These are phyloP conservation scores for Oophaga sylvatica DNA, from an alignment of 2,797 vertebrate species.

Conservation along the genomic window DNA sequence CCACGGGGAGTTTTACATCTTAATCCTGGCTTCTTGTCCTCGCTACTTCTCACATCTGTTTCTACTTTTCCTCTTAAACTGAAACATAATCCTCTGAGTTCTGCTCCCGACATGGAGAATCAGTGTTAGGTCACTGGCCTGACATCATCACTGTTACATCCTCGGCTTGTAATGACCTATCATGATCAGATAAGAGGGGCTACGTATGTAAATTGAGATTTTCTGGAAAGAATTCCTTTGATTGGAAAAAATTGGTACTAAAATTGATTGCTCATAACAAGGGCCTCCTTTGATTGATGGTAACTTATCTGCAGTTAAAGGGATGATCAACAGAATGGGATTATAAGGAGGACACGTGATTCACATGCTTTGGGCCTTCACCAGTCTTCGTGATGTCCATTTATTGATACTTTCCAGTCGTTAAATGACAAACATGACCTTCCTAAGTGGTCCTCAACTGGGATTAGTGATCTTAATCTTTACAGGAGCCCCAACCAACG, in stretches of 20 bases:
- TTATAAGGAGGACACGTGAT: neutral
- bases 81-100: slow-evolving; percentile 52
- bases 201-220: neutral
- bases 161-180: neutral
- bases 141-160: neutral
- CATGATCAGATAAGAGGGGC: slow-evolving; percentile 7
- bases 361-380: neutral
- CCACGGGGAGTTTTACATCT: slow-evolving; percentile 38
- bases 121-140: neutral
- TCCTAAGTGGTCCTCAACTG: too few relatives aligned
- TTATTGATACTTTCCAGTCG: neutral
- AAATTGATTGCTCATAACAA: neutral
- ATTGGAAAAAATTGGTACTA: neutral
- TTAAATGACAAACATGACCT: too few relatives aligned
- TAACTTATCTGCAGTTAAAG: neutral
- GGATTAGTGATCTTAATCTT: too few relatives aligned
- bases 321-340: neutral
- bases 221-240: neutral
- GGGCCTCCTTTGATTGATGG: neutral
- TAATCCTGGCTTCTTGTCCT: slow-evolving; percentile 7
- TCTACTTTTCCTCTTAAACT: slow-evolving; percentile 62
- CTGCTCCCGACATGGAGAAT: slow-evolving; percentile 19
- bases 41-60: slow-evolving; percentile 68
- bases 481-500: too few relatives aligned
- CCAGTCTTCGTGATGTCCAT: neutral